Base-by-base conservation (phyloP, 1,140 invertebrate genomes). In the Ips nitidus region DNA sequence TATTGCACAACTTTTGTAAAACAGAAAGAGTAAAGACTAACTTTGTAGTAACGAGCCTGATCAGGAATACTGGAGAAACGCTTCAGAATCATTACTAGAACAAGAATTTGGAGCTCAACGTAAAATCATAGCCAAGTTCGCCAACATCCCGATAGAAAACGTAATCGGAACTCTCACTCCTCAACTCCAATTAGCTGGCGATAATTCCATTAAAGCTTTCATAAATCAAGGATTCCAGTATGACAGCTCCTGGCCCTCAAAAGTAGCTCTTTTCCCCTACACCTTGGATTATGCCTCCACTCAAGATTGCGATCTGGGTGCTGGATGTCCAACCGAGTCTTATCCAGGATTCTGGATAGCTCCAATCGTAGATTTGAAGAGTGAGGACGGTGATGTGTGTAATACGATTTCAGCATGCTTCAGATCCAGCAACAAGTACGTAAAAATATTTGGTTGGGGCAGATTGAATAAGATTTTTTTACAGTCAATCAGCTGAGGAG, bases 171-270 rank as follows among this genome's bases (percentile, higher is more conserved):
- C 58, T 7, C 72, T 74, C 65, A 75, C 73, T 7, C 77, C 77
- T 6, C 74, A 78, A 66, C 58, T 78, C 2, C 70, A 74, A 65
- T 52, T 78, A 7, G 57, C 67, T 22, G 77, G 77, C 5, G 77
- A 87, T 43, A 80, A 82, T 2, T 85, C 84, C 52, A 85, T 84
- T 47, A 80, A 83, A 71, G 83, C 87, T 36, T 82, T 85, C 68
- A 73, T 73, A 5, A 76, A 83, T 40, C 74, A 80, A 71, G 83
- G 81, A 3, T 79, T 91, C 6, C 62, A 72, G 2, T 91, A 89
- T 74, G 90, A 91, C 75, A 86, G 83, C 55, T 87, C 86, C 5
- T 88, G 87, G 87, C 85, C 86, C 2, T 87, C 87, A 36, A 62
- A 69, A 52, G 50, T 55, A 38, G 86, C 83, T 5, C 82, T 85